These are phyloP conservation scores for Pterostichus niger DNA, from an alignment of 2,888 invertebrate species.

Conservation along the genomic window DNA sequence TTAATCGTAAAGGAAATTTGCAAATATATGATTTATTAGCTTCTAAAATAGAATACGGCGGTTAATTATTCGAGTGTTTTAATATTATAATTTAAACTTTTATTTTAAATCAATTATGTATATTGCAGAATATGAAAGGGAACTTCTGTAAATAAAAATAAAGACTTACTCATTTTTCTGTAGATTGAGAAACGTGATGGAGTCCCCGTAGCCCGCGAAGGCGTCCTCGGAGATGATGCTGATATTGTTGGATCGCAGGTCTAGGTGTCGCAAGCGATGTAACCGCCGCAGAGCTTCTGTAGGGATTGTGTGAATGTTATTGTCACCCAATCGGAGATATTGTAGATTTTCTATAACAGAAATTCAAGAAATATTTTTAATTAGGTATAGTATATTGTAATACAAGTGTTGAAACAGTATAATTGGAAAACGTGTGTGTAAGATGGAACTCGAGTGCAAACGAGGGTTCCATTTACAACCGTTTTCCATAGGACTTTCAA, in stretches of 20 bases:
- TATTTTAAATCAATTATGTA: too few relatives aligned
- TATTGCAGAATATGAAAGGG: constrained; percentile 1
- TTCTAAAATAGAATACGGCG: background rate
- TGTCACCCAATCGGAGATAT: constrained; percentile 93
- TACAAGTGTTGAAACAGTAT: too few relatives aligned
- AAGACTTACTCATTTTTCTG: constrained; percentile 92
- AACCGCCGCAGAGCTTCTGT: constrained; percentile 90
- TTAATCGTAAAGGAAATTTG: too few relatives aligned
- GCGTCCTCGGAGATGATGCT: constrained; percentile 90
- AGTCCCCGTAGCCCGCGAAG: constrained; percentile 92
- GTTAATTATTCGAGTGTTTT: too few relatives aligned
- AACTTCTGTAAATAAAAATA: constrained; percentile 8
- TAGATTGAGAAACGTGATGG: constrained; percentile 94
- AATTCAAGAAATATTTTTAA: too few relatives aligned
- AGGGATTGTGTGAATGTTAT: constrained; percentile 91
- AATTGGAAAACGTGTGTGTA: too few relatives aligned
- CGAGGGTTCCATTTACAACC: too few relatives aligned
- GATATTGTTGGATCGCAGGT: constrained; percentile 93
- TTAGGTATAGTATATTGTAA: too few relatives aligned
- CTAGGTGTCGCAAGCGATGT: constrained; percentile 92
- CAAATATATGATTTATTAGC: too few relatives aligned
- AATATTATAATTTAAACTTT: too few relatives aligned
- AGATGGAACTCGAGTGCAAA: too few relatives aligned
- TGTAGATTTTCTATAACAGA: constrained; percentile 88
- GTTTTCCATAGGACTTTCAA: too few relatives aligned